A percentile compares a stretch with the other conserved stretches of the same genome.
These are phyloP conservation scores for Hirtodrosophila duncani DNA, from an alignment of 2,888 invertebrate genomes.

Conservation along the genomic window DNA sequence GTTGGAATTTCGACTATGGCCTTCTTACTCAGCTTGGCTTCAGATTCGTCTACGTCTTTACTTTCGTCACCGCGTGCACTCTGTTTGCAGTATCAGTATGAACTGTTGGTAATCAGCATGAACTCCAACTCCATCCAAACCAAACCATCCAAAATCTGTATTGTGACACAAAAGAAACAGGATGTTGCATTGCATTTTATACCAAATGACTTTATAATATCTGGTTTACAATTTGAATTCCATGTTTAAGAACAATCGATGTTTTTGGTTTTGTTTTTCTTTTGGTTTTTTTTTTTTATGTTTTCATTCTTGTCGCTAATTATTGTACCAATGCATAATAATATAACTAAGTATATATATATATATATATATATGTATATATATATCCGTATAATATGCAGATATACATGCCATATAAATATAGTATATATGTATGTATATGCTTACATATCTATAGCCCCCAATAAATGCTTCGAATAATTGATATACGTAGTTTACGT, in stretches of 20 bases:
- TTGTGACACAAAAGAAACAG: slow-evolving; percentile 38
- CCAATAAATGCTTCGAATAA: slow-evolving; percentile 76
- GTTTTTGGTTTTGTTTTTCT: slow-evolving; percentile 40
- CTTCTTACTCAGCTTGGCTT: too few relatives aligned
- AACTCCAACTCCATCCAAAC: slow-evolving; percentile 30
- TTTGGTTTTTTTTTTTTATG: slow-evolving; percentile 1
- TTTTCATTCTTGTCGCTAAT: slow-evolving; percentile 54
- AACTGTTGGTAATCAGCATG: too few relatives aligned
- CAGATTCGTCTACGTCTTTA: too few relatives aligned
- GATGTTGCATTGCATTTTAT: slow-evolving; percentile 53
- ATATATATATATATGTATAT: slow-evolving; percentile 34
- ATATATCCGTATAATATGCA: slow-evolving; percentile 20
- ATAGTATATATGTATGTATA: slow-evolving; percentile 25
- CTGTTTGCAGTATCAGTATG: too few relatives aligned
- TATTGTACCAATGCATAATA: slow-evolving; percentile 66
- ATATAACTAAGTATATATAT: slow-evolving; percentile 8
- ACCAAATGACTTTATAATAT: slow-evolving; percentile 62
- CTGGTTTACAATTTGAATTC: slow-evolving; percentile 64
- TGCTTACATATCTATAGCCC: slow-evolving; percentile 37
- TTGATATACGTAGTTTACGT: slow-evolving; percentile 73
- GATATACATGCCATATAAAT: slow-evolving; percentile 16
- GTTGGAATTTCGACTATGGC: too few relatives aligned
- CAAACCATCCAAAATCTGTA: slow-evolving; percentile 2
- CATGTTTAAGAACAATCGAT: slow-evolving; percentile 68
- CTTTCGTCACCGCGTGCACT: not conserved